phyloP scores from a whole-genome alignment of 2,888 invertebrate species.

The Autographa pulchrina region DNA sequence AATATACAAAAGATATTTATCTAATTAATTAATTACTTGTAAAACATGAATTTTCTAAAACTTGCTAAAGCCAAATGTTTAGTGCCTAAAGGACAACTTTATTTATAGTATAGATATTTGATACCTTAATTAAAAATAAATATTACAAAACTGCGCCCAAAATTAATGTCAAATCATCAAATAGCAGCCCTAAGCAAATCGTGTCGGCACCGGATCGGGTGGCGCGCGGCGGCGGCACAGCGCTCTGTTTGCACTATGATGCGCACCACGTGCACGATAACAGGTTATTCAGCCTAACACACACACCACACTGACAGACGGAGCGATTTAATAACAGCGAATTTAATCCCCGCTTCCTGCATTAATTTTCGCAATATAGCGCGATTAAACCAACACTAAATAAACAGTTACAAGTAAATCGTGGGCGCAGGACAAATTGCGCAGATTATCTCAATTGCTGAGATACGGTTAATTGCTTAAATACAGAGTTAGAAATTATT shows the following conservation, averaged over 20 bases:
- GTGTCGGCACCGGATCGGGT: conserved; percentile 43
- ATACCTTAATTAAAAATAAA: too few relatives aligned
- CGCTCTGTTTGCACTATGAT: conserved; percentile 70
- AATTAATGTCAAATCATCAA: too few relatives aligned
- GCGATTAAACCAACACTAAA: conserved; percentile 17
- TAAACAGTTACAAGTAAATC: conserved; percentile 43
- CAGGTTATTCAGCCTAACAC: conserved; percentile 79
- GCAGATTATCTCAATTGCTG: conserved; percentile 53
- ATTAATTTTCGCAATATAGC: not conserved
- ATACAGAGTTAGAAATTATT: conserved; percentile 40
- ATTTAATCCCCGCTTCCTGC: conserved; percentile 8
- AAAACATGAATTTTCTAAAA: too few relatives aligned
- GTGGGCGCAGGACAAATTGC: conserved; percentile 43
- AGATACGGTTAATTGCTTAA: conserved; percentile 51
- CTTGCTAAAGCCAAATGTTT: too few relatives aligned
- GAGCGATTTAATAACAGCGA: conserved; percentile 33
- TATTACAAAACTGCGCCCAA: too few relatives aligned
- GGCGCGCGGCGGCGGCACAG: conserved; percentile 43
- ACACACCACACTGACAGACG: conserved; percentile 43
- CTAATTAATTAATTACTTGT: too few relatives aligned
- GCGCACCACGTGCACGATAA: conserved; percentile 81
- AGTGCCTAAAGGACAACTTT: too few relatives aligned
- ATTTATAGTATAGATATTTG: too few relatives aligned
- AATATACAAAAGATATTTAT: too few relatives aligned
- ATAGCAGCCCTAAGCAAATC: conserved; percentile 34